Base-by-base conservation (phyloP, 1,140 invertebrate species). In the Tetranychus cinnabarinus region DNA sequence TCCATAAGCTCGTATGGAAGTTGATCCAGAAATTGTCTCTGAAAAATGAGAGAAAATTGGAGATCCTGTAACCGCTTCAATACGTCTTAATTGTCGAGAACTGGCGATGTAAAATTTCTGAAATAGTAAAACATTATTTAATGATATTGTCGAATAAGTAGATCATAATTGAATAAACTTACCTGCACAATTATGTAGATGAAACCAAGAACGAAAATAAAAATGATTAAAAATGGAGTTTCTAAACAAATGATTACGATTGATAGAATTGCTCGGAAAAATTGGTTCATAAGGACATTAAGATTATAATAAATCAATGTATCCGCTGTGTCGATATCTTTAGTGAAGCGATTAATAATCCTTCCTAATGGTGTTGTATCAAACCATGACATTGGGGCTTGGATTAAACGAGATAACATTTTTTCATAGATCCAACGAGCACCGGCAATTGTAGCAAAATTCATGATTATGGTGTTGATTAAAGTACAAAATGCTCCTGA, bases 141-240 rank as follows among this genome's bases (percentile, higher is more conserved):
- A 42, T 6, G 5, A 56, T 70, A 57, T 66, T 23, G 0, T 23
- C 23, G 23, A 23, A 23, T 23, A 23, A 23, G 23, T 23, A 23
- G 23, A 23, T 23, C 23, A 23, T 23, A 23, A 23, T 23, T 23
- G 23, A 23, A 23, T 23, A 23, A 23, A 23, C 23, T 66, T 75
- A 45, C 33, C 46, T 78, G 69, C 52, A 69, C 64, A 47, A 69
- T 47, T 56, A 88, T 88, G 74, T 96, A 96, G 50, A 95, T 64
- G 13, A 89, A 63, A 52, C 80, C 82, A 67, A 96, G 81, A 7
- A 90, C 89, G 63, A 93, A 50, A 62, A 92, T 82, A 52, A 90
- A 80, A 8, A 77, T 72, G 62, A 90, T 70, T 74, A 96, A 93
- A 67, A 83, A 77, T 0, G 88, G 88, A 42, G 90, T 95, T 64